Conservation (phyloP, 2,888 invertebrate genomes). For the Seira ritae region DNA sequence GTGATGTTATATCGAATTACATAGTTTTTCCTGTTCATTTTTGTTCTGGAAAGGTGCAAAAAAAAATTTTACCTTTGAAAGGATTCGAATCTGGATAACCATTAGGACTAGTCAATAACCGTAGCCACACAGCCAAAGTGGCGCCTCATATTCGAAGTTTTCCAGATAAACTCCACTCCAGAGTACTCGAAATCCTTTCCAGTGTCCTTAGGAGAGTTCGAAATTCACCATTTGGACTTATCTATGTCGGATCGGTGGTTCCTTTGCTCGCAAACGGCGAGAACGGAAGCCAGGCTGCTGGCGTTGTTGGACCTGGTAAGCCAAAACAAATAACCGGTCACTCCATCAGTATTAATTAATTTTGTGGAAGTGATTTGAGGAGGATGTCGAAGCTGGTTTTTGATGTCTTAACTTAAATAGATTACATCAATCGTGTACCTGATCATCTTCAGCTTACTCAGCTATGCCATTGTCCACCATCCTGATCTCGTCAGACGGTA, state of each 20-base stretch:
- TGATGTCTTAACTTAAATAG: slow-evolving; percentile 10
- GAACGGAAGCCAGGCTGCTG: slow-evolving; percentile 64
- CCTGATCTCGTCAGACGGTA: slow-evolving; percentile 64
- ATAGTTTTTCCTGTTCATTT: too few relatives aligned
- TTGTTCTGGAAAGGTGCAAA: too few relatives aligned
- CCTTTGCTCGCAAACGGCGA: slow-evolving; percentile 65
- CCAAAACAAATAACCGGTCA: too few relatives aligned
- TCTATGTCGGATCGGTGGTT: slow-evolving; percentile 66
- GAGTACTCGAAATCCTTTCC: too few relatives aligned
- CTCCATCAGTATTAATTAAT: too few relatives aligned
- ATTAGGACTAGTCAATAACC: slow-evolving; percentile 49
- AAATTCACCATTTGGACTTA: too few relatives aligned
- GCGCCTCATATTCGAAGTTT: neutral
- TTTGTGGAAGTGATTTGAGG: too few relatives aligned
- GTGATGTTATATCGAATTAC: too few relatives aligned
- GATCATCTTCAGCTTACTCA: slow-evolving; percentile 62
- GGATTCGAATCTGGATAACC: too few relatives aligned
- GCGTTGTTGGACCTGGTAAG: slow-evolving; percentile 67
- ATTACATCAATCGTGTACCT: slow-evolving; percentile 59
- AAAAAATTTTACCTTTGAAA: too few relatives aligned
- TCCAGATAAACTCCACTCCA: neutral
- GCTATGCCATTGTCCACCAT: slow-evolving; percentile 56
- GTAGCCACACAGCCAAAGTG: slow-evolving; percentile 30
- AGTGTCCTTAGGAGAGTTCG: too few relatives aligned
- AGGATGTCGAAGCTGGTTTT: neutral